Evolutionary conservation across 2,113 vertebrate genomes (phyloP), one percentile per base, ranked within the genome.

Genomic region (Megaceryle maxima): DNA sequence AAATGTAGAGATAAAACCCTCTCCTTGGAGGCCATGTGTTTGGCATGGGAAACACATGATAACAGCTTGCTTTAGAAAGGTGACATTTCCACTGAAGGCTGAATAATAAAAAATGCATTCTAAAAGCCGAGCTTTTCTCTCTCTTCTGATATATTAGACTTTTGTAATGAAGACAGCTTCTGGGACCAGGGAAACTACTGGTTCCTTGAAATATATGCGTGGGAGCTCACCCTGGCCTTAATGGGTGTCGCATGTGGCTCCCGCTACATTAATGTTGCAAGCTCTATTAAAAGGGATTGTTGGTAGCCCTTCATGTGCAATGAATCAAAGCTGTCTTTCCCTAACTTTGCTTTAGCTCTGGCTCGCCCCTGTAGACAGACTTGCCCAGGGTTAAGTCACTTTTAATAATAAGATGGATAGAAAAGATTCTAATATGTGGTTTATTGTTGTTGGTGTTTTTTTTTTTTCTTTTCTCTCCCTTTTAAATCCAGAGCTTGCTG

Each of bases 41-140:
- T 99, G 99, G 98, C 98, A 98, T 98, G 53, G 98, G 97, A 97
- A 98, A 97, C 92, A 93, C 98, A 96, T 96, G 98, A 98, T 98
- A 98, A 98, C 97, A 98, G 98, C 98, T 98, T 98, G 98, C 98
- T 98, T 98, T 97, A 98, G 97, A 98, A 98, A 99, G 98, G 99
- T 98, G 98, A 98, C 98, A 99, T 98, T 98, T 98, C 98, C 98
- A 97, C 98, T 98, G 98, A 98, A 98, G 98, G 97, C 98, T 96
- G 97, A 98, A 98, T 98, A 98, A 98, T 98, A 97, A 97, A 97
- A 98, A 97, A 97, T 97, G 97, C 97, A 97, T 98, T 97, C 95
- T 93, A 97, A 97, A 97, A 96, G 92, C 92, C 17, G 83, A 97
- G 96, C 96, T 92, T 92, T 92, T 93, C 92, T 29, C 18, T 92